Evolutionary conservation across 2,888 invertebrate genomes (phyloP), one percentile per base, ranked within the genome.

Genomic region (Standfussiana lucernea): DNA sequence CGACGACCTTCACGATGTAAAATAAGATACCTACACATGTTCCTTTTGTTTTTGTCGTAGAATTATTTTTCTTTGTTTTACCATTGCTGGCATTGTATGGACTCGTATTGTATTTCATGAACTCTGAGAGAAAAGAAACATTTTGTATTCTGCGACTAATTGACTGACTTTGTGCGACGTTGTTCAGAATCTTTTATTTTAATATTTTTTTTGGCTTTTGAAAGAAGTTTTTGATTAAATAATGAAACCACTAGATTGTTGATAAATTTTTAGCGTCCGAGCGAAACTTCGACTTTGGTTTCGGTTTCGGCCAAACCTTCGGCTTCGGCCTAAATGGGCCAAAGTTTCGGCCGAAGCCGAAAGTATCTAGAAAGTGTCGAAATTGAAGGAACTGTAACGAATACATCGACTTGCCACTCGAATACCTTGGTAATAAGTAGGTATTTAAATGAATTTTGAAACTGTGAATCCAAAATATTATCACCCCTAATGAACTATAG

Each of bases 31-130:
- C 56, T 73, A 79, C 72, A 83, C 37, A 83, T 76, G 86, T 79
- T 84, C 28, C 83, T 82, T 85, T 89, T 81, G 77, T 89, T 85
- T 82, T 77, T 76, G 68, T 78, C 65, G 61, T 81, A 82, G 67
- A 78, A 74, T 81, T 85, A 86, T 88, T 88, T 86, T 88, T 86
- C 85, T 85, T 86, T 87, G 79, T 90, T 88, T 87, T 85, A 84
- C 77, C 84, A 84, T 83, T 89, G 85, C 87, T 84, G 82, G 74
- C 84, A 79, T 86, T 83, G 82, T 85, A 75, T 59, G 62, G 75
- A 74, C 65, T 73, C 40, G 45, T 77, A 62, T 83, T 62, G 56
- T 73, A 65, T 82, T 75, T 75, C 71, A 76, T 83, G 86, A 78
- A 78, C 75, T 75, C 47, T 37, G 47, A 77, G n/a, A 80, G 61